These are phyloP conservation scores for Philonicus albiceps DNA, from an alignment of 2,888 invertebrate genomes.

Conservation along the genomic window DNA sequence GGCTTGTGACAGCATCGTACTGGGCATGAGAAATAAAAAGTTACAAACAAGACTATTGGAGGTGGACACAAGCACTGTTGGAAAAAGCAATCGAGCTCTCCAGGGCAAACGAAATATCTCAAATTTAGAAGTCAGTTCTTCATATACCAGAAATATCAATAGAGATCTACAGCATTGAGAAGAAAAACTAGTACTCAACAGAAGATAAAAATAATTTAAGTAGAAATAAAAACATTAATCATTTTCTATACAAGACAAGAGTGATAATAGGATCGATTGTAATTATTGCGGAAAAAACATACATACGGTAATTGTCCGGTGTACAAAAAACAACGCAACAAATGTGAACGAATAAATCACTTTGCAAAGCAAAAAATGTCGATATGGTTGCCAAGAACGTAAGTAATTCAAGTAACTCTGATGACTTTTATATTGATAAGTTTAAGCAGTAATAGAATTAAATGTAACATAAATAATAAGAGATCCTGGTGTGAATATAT, in stretches of 20 bases:
- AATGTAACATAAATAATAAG: too few relatives aligned
- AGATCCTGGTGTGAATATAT: too few relatives aligned
- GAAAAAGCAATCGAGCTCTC: conserved; percentile 12
- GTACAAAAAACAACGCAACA: background rate
- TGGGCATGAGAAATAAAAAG: background rate
- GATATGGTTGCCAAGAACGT: background rate
- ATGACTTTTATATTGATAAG: background rate
- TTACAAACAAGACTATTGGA: background rate
- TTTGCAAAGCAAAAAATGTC: background rate
- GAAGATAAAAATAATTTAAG: background rate
- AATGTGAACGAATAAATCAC: background rate
- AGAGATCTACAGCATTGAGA: background rate
- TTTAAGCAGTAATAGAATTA: background rate
- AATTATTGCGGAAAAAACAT: background rate
- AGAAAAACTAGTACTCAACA: background rate
- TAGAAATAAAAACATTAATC: background rate
- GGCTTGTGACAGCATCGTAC: conserved; percentile 19
- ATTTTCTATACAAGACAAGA: background rate
- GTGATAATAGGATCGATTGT: background rate
- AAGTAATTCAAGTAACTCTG: background rate
- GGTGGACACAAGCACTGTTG: background rate
- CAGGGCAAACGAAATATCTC: background rate
- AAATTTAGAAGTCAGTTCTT: background rate
- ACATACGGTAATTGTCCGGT: background rate
- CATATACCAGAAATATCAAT: background rate